Percentiles rank a stretch among this genome's conserved stretches.
phyloP scores from a whole-genome alignment of 2,797 vertebrate species.

The Ficedula albicollis region DNA sequence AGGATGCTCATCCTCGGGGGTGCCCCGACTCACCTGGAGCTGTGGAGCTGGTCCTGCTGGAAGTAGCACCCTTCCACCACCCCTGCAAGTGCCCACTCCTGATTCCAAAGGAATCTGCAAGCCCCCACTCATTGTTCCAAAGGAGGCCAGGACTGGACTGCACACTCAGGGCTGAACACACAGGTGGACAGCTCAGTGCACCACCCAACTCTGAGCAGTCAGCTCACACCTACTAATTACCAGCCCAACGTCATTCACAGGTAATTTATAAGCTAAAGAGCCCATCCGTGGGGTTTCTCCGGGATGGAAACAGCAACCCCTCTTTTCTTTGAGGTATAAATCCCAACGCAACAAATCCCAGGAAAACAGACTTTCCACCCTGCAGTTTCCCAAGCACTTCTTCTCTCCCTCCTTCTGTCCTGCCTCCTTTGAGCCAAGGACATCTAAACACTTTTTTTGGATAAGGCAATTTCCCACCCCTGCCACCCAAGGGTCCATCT shows the following conservation, averaged over 20 bases:
- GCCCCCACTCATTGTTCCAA: background rate
- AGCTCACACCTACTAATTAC: background rate
- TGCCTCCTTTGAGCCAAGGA: background rate
- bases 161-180: accelerated
- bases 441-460: background rate
- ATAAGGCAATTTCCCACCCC: background rate
- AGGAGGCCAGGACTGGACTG: background rate
- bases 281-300: background rate
- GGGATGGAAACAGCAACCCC: background rate
- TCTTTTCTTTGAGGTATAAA: background rate
- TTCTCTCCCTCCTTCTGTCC: background rate
- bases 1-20: background rate
- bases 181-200: accelerated
- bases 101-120: background rate
- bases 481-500: background rate
- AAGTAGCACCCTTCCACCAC: background rate
- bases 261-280: background rate
- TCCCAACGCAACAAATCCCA: background rate
- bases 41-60: background rate
- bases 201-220: background rate
- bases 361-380: background rate
- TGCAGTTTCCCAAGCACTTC: background rate
- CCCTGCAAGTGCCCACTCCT: background rate
- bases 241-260: background rate
- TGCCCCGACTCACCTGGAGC: background rate